Evolutionary conservation across 2,797 vertebrate genomes (phyloP).

Genomic region (Peromyscus melanophrys): DNA sequence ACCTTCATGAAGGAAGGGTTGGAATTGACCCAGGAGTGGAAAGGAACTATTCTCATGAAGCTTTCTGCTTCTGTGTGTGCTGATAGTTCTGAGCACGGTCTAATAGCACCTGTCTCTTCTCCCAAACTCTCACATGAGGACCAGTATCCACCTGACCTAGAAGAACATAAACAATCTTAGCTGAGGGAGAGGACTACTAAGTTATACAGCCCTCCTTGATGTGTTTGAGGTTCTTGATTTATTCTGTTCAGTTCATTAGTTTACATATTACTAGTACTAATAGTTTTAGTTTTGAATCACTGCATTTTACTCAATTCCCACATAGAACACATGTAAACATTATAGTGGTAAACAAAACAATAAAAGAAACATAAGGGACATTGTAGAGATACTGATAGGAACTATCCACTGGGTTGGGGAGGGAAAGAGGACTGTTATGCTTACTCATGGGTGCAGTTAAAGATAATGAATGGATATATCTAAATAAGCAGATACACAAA

Average conservation of each 20-base stretch:
- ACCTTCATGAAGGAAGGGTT: background rate
- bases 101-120: background rate
- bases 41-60: background rate
- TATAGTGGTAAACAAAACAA: background rate
- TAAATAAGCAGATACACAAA: background rate
- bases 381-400: background rate
- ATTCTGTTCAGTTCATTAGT: background rate
- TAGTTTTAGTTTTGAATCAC: background rate
- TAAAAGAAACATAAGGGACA: background rate
- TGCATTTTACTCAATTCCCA: background rate
- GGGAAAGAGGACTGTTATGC: background rate
- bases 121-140: background rate
- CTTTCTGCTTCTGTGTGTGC: background rate
- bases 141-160: background rate
- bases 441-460: background rate
- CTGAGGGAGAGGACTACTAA: background rate
- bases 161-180: background rate
- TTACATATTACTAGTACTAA: background rate
- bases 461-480: background rate
- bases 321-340: background rate
- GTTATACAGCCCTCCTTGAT: background rate
- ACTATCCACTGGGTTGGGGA: background rate
- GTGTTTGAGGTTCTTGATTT: background rate
- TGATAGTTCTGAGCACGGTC: fast-evolving
- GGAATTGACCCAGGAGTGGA: background rate